Percentiles rank a stretch among this genome's conserved stretches.
Evolutionary conservation across 2,888 invertebrate species (phyloP).

Genomic region (Platycnemis pennipes): DNA sequence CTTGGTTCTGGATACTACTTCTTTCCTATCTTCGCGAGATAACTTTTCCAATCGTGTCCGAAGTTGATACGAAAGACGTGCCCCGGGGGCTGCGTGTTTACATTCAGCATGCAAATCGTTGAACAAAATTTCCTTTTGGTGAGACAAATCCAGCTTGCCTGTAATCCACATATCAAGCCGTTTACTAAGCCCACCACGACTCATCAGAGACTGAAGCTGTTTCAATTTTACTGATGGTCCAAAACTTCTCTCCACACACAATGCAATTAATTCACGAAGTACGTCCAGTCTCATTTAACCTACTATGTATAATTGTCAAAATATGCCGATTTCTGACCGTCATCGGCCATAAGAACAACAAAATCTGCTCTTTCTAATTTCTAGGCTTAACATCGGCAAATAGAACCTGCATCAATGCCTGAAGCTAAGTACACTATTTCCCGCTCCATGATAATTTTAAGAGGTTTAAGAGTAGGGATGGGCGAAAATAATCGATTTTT

Average conservation of each 20-base stretch:
- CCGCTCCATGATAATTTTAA: slow-evolving; percentile 57
- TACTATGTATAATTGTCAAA: slow-evolving; percentile 51
- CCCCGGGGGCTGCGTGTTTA: slow-evolving; percentile 85
- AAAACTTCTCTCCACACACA: slow-evolving; percentile 66
- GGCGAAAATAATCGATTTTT: too few relatives aligned
- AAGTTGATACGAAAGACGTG: slow-evolving; percentile 82
- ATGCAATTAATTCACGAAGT: slow-evolving; percentile 59
- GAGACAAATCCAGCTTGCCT: slow-evolving; percentile 74
- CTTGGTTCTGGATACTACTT: slow-evolving; percentile 85
- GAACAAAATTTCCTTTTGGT: slow-evolving; percentile 80
- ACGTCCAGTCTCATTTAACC: slow-evolving; percentile 66
- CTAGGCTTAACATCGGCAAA: slow-evolving; percentile 16
- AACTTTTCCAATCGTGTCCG: slow-evolving; percentile 82
- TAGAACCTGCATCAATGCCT: slow-evolving; percentile 17
- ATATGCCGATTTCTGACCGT: slow-evolving; percentile 24
- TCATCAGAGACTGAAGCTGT: slow-evolving; percentile 56
- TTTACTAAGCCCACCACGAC: slow-evolving; percentile 64
- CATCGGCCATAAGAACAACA: slow-evolving; percentile 42
- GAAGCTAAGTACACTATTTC: slow-evolving; percentile 25
- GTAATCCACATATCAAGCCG: slow-evolving; percentile 73
- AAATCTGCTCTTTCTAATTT: background rate
- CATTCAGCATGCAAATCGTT: slow-evolving; percentile 85
- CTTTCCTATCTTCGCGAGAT: slow-evolving; percentile 83
- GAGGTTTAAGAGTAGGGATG: too few relatives aligned
- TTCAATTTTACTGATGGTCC: slow-evolving; percentile 63